Conservation (phyloP, 2,888 invertebrate species). For the Tetragnatha montana region DNA sequence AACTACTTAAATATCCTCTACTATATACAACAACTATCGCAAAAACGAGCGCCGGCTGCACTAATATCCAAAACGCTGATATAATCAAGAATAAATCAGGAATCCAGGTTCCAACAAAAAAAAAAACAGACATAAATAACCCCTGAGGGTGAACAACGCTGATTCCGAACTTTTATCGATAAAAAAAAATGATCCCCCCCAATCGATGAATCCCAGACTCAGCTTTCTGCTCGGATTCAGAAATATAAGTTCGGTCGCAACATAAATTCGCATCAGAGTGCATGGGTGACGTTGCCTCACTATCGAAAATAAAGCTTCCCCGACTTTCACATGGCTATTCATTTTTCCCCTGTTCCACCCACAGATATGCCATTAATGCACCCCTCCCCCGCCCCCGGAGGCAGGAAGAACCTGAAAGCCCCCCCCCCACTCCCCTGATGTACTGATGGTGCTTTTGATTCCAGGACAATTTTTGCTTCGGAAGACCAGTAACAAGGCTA, state of each 20-base stretch:
- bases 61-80: too few species aligned
- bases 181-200: too few species aligned
- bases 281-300: neutral
- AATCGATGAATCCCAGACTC: neutral
- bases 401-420: neutral
- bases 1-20: too few species aligned
- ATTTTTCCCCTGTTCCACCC: conserved; percentile 8
- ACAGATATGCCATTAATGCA: conserved; percentile 26
- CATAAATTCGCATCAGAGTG: neutral
- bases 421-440: neutral
- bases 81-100: too few species aligned
- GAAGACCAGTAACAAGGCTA: too few species aligned
- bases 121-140: neutral
- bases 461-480: too few species aligned
- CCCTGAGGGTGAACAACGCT: neutral
- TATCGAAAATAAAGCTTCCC: conserved; percentile 8
- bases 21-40: too few species aligned
- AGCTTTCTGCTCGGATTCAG: conserved; percentile 26
- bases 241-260: conserved; percentile 13
- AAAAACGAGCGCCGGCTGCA: too few species aligned
- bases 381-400: conserved; percentile 13
- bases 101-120: too few species aligned
- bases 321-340: conserved; percentile 22
- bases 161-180: neutral
- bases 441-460: too few species aligned